These are phyloP conservation scores for Tuberolachnus salignus DNA, from an alignment of 2,888 invertebrate genomes.

Conservation along the genomic window DNA sequence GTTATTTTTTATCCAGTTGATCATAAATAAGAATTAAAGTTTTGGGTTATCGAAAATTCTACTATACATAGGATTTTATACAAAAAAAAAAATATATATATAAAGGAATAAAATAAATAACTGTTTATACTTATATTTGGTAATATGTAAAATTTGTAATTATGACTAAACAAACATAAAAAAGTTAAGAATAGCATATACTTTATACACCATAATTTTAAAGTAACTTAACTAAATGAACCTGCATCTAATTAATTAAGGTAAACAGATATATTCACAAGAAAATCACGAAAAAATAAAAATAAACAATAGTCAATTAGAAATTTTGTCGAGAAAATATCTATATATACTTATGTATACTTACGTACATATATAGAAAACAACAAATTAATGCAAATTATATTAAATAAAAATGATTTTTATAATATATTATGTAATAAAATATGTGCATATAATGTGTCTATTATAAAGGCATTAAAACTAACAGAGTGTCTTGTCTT, in stretches of 20 bases:
- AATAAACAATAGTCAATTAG: constrained; percentile 1
- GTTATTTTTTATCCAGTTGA: no score
- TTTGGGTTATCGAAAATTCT: no score
- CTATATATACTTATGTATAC: constrained; percentile 38
- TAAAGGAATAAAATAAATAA: constrained; percentile 3
- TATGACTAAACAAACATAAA: constrained; percentile 47
- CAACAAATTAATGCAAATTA: constrained; percentile 38
- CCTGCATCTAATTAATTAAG: constrained; percentile 26
- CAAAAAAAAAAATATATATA: neutral
- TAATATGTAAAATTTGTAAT: constrained; percentile 37
- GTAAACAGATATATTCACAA: constrained; percentile 51
- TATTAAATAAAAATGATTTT: constrained; percentile 26
- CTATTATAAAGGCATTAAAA: constrained; percentile 29
- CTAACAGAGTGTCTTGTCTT: constrained; percentile 35
- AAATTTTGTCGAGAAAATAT: constrained; percentile 40
- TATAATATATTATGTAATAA: constrained; percentile 13
- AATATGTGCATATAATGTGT: constrained; percentile 35
- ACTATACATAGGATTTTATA: no score
- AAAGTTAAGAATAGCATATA: constrained; percentile 38
- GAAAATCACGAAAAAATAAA: constrained; percentile 31
- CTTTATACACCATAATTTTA: constrained; percentile 13
- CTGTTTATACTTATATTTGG: constrained; percentile 39
- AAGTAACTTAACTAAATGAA: constrained; percentile 37
- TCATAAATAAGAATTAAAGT: no score
- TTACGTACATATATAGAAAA: constrained; percentile 19